Conservation (phyloP, 2,113 vertebrate species). For the Callionymus lyra region DNA sequence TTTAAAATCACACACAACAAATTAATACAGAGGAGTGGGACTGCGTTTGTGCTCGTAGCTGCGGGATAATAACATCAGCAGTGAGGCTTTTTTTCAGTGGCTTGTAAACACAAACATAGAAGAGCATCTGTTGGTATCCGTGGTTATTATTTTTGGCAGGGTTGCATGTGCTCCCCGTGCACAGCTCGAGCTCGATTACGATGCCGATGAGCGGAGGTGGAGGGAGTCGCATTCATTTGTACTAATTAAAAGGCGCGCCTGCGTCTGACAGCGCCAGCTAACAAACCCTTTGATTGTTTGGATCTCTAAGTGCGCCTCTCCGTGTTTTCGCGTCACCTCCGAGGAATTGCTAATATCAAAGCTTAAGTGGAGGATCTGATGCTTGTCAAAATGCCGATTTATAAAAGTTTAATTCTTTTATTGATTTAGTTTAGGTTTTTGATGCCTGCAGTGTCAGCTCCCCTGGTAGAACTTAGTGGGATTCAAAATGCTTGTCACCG, state of each 20-base stretch:
- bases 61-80: slow-evolving; percentile 55
- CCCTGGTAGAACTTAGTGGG: slow-evolving; percentile 99
- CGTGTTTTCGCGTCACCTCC: slow-evolving; percentile 96
- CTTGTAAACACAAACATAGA: slow-evolving; percentile 75
- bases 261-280: slow-evolving; percentile 95
- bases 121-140: slow-evolving; percentile 77
- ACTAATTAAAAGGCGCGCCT: slow-evolving; percentile 97
- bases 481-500: slow-evolving; percentile 99
- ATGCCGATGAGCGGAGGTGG: slow-evolving; percentile 88
- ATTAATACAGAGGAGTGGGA: slow-evolving; percentile 8
- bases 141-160: slow-evolving; percentile 93
- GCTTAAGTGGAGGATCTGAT: slow-evolving; percentile 94
- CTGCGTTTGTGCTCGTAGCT: slow-evolving; percentile 23
- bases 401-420: slow-evolving; percentile 99
- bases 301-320: slow-evolving; percentile 93
- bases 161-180: slow-evolving; percentile 86
- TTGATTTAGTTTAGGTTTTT: slow-evolving; percentile 99
- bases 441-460: slow-evolving; percentile 99
- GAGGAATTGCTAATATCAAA: slow-evolving; percentile 98
- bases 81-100: slow-evolving; percentile 62
- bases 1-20: slow-evolving; percentile 20
- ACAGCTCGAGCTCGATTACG: slow-evolving; percentile 83
- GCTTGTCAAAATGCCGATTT: slow-evolving; percentile 99
- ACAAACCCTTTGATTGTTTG: slow-evolving; percentile 98
- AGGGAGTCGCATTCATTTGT: slow-evolving; percentile 98